Evolutionary conservation across 2,797 vertebrate species (phyloP).

Genomic region (Picus viridis): DNA sequence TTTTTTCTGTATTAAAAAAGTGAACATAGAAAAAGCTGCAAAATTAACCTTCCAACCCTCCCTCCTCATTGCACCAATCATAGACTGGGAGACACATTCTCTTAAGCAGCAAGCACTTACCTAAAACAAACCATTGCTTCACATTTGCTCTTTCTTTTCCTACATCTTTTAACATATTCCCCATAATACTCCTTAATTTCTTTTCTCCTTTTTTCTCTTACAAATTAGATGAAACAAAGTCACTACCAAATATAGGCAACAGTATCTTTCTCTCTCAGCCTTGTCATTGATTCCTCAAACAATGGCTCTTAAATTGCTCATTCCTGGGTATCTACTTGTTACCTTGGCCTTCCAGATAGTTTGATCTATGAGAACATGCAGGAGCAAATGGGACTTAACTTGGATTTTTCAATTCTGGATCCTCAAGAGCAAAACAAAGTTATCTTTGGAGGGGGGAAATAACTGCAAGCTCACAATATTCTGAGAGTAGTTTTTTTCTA

Average conservation of each 20-base stretch:
- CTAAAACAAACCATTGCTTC: background rate
- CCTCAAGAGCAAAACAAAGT: background rate
- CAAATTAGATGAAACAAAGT: background rate
- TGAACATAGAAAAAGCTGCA: background rate
- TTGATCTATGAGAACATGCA: background rate
- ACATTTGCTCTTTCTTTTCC: background rate
- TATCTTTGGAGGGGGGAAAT: background rate
- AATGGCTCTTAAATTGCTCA: background rate
- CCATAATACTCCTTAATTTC: background rate
- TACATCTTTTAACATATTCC: background rate
- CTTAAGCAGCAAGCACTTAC: background rate
- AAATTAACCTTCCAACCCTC: background rate
- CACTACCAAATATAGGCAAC: background rate
- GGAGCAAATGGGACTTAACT: background rate
- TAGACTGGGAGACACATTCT: background rate
- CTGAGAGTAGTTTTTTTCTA: background rate
- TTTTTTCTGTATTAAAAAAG: background rate
- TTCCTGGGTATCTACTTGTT: background rate
- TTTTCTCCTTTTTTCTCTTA: background rate
- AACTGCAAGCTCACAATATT: background rate
- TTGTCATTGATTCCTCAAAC: background rate
- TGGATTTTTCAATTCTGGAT: background rate
- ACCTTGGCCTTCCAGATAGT: background rate
- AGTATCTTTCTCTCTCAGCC: background rate
- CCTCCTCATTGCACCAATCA: background rate